phyloP scores from a whole-genome alignment of 2,797 vertebrate species.

The Anguilla obscura region DNA sequence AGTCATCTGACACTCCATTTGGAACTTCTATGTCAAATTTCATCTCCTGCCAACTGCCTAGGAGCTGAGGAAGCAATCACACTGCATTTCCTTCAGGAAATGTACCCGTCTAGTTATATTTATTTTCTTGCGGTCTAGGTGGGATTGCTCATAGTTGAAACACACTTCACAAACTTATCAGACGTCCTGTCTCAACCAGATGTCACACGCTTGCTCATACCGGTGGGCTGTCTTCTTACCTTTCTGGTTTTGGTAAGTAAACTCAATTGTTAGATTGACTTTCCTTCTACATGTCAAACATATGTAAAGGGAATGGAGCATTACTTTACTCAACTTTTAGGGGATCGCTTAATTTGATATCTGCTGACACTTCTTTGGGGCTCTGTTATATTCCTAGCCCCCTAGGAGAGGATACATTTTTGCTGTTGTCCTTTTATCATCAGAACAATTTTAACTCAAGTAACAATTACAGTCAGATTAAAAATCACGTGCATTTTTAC shows the following conservation, averaged over 20 bases:
- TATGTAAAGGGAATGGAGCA: background rate
- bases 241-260: constrained; percentile 22
- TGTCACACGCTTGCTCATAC: constrained; percentile 6
- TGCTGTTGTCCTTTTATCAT: background rate
- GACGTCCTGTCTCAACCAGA: background rate
- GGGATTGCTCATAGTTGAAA: background rate
- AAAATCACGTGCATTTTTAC: background rate
- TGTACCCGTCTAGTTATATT: background rate
- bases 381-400: background rate
- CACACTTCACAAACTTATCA: constrained; percentile 3
- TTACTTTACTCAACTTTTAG: background rate
- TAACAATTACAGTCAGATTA: too few relatives aligned
- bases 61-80: background rate
- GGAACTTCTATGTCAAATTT: too few relatives aligned
- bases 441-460: background rate
- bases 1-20: too few relatives aligned
- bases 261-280: background rate
- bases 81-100: background rate
- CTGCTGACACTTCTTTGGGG: background rate
- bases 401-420: background rate
- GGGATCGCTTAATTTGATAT: background rate
- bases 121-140: constrained; percentile 15
- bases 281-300: background rate
- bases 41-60: background rate
- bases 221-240: background rate